Percentiles rank a stretch among this genome's conserved stretches.
These are phyloP conservation scores for Penelope pileata DNA, from an alignment of 2,113 vertebrate species.

Conservation along the genomic window DNA sequence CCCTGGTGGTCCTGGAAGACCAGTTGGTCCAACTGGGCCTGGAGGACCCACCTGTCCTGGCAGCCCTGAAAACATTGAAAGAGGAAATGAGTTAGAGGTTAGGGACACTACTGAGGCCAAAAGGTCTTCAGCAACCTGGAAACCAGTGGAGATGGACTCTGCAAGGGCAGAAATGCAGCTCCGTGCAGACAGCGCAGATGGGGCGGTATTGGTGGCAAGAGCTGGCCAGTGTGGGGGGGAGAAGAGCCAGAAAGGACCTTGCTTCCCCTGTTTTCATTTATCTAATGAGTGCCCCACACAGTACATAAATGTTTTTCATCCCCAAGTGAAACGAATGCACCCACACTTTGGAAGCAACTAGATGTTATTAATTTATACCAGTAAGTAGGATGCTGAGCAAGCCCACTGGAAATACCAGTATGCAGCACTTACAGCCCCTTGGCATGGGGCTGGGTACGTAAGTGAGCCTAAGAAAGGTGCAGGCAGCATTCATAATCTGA, in stretches of 20 bases:
- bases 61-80: conserved; percentile 63
- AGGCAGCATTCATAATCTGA: background rate
- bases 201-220: background rate
- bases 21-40: conserved; percentile 74
- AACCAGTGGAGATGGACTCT: background rate
- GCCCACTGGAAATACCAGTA: background rate
- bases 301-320: background rate
- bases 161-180: background rate
- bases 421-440: background rate
- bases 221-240: background rate
- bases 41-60: conserved; percentile 78
- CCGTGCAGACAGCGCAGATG: background rate
- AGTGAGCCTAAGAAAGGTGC: background rate
- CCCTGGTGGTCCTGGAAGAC: conserved; percentile 73
- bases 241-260: background rate
- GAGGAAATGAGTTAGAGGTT: background rate
- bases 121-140: background rate
- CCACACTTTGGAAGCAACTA: background rate
- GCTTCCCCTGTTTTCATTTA: background rate
- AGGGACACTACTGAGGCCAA: background rate
- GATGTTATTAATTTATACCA: background rate
- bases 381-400: background rate
- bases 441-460: background rate
- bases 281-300: background rate
- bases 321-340: background rate